Percentiles rank a stretch among this genome's conserved stretches.
These are phyloP conservation scores for Coregonus suidteri DNA, from an alignment of 2,797 vertebrate genomes.

Conservation along the genomic window DNA sequence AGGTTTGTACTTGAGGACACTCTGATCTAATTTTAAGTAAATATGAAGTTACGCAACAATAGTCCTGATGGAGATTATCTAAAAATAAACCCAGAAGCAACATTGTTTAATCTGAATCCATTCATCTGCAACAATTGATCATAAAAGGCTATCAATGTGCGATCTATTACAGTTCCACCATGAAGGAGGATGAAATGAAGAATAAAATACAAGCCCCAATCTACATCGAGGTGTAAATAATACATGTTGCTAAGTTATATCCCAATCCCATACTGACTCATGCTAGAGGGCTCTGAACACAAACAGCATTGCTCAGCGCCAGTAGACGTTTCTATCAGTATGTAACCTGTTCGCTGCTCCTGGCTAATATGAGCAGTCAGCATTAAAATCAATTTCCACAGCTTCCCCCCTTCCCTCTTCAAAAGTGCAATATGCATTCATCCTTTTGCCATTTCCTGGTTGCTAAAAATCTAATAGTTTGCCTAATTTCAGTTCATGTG, in stretches of 20 bases:
- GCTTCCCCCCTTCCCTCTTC: slow-evolving; percentile 16
- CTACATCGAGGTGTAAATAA: slow-evolving; percentile 32
- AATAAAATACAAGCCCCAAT: background rate
- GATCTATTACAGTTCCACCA: background rate
- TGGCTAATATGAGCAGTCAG: slow-evolving; percentile 51
- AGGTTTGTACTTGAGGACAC: slow-evolving; percentile 51
- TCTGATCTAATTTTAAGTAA: slow-evolving; percentile 47
- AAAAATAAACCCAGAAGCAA: slow-evolving; percentile 43
- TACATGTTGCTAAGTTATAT: slow-evolving; percentile 18
- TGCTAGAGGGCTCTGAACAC: background rate
- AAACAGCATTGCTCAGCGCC: slow-evolving; percentile 14
- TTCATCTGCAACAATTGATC: background rate
- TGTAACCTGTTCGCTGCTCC: slow-evolving; percentile 47
- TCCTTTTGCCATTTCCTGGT: too few species aligned
- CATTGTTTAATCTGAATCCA: background rate
- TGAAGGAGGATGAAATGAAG: background rate
- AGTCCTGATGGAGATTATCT: slow-evolving; percentile 24
- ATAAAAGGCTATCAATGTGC: background rate
- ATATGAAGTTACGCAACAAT: slow-evolving; percentile 45
- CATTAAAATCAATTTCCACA: slow-evolving; percentile 65
- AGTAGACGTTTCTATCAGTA: slow-evolving; percentile 27
- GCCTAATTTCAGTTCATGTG: too few species aligned
- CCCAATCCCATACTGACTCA: slow-evolving; percentile 30
- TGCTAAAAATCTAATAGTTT: too few species aligned
- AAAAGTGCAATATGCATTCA: slow-evolving; percentile 7